Percentiles rank a stretch among this genome's conserved stretches.
phyloP scores from a whole-genome alignment of 1,140 invertebrate genomes.

The Cyclargus thomasi region DNA sequence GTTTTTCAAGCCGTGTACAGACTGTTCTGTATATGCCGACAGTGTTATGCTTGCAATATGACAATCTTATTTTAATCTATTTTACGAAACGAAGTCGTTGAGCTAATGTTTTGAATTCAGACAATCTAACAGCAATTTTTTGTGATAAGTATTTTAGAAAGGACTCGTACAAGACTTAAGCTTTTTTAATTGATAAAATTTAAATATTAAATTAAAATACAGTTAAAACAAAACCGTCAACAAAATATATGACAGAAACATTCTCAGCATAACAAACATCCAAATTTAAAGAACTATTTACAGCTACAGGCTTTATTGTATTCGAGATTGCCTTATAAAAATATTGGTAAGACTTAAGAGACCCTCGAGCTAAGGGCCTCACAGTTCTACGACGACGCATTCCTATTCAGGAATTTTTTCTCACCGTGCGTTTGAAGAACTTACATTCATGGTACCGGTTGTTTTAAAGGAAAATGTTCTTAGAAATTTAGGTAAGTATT shows the following conservation, averaged over 20 bases:
- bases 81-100: background rate
- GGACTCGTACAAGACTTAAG: too few species aligned
- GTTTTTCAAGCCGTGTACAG: background rate
- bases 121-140: too few species aligned
- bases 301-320: constrained; percentile 25
- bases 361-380: constrained; percentile 53
- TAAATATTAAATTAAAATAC: too few species aligned
- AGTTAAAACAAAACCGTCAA: too few species aligned
- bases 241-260: background rate
- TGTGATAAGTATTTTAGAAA: too few species aligned
- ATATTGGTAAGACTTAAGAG: constrained; percentile 51
- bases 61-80: too few species aligned
- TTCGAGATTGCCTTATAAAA: constrained; percentile 43
- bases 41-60: background rate
- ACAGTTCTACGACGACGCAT: constrained; percentile 35
- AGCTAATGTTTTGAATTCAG: too few species aligned
- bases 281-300: constrained; percentile 18
- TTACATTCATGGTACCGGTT: background rate
- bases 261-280: background rate
- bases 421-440: constrained; percentile 21
- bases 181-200: too few species aligned
- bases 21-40: background rate
- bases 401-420: constrained; percentile 52
- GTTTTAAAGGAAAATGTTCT: background rate
- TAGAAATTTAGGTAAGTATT: background rate